Evolutionary conservation across 2,113 vertebrate genomes (phyloP).

Genomic region (Nanger granti): DNA sequence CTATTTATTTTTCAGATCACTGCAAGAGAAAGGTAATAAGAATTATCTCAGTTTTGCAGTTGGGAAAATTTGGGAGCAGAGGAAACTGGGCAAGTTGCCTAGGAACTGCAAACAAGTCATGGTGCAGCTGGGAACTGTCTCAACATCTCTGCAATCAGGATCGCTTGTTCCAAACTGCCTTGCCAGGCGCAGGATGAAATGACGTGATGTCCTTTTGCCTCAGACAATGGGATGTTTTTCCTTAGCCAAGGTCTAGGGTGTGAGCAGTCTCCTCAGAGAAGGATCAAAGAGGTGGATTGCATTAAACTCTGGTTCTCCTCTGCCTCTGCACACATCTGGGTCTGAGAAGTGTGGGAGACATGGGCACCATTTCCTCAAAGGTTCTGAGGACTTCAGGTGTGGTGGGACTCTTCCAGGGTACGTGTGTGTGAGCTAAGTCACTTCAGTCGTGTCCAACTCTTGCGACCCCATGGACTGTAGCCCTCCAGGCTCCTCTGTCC

Average conservation of each 20-base stretch:
- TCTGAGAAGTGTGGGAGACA: background rate
- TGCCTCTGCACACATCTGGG: background rate
- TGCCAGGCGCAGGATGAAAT: slow-evolving; percentile 36
- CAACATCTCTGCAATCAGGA: background rate
- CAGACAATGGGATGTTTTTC: slow-evolving; percentile 61
- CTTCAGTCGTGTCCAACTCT: background rate
- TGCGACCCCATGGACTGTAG: background rate
- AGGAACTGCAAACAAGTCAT: slow-evolving; percentile 2
- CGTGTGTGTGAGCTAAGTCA: background rate
- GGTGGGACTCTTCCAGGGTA: background rate
- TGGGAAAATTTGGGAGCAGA: slow-evolving; percentile 35
- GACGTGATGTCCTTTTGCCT: slow-evolving; percentile 14
- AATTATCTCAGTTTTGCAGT: slow-evolving; percentile 57
- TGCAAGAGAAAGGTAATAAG: slow-evolving; percentile 11
- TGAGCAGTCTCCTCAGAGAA: background rate
- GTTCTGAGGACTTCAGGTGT: accelerated
- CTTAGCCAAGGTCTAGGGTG: background rate
- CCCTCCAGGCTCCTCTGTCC: background rate
- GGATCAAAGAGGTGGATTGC: background rate
- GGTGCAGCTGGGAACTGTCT: slow-evolving; percentile 30
- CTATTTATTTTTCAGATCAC: slow-evolving; percentile 23
- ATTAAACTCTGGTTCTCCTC: background rate
- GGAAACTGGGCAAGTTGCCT: slow-evolving; percentile 62
- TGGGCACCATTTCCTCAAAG: background rate
- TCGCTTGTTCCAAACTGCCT: slow-evolving; percentile 23